Evolutionary conservation across 1,140 invertebrate species (phyloP).

Genomic region (Drosophila ananassae): DNA sequence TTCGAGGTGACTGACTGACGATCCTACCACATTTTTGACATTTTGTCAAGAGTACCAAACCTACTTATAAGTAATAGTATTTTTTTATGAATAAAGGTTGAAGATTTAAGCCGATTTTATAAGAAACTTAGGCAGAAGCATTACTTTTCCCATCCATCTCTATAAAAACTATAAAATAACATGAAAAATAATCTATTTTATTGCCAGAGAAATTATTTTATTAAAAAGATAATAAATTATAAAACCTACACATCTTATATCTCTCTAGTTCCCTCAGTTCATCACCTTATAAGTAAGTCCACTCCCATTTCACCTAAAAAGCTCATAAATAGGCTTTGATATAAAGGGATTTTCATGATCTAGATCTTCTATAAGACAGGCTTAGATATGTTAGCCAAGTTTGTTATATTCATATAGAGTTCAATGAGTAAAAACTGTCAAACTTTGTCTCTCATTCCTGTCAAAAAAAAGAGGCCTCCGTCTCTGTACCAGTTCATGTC

Average conservation of each 20-base stretch:
- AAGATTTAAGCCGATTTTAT: too few relatives aligned
- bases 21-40: constrained; percentile 59
- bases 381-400: too few relatives aligned
- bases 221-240: constrained; percentile 2
- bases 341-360: too few relatives aligned
- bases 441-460: constrained; percentile 50
- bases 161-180: too few relatives aligned
- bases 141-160: background rate
- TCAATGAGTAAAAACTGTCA: constrained; percentile 70
- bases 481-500: constrained; percentile 7
- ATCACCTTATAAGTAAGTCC: constrained; percentile 15
- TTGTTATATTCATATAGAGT: constrained; percentile 3
- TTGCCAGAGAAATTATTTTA: constrained; percentile 1
- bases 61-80: background rate
- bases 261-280: background rate
- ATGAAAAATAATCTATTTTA: background rate
- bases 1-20: constrained; percentile 58
- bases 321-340: too few relatives aligned
- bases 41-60: constrained; percentile 54
- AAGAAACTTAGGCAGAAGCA: background rate
- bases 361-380: too few relatives aligned
- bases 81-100: too few relatives aligned
- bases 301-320: background rate
- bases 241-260: background rate
- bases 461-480: constrained; percentile 6